A percentile compares a stretch with the other conserved stretches of the same genome.
phyloP scores from a whole-genome alignment of 2,113 vertebrate genomes.

The Corythornis vintsioides region DNA sequence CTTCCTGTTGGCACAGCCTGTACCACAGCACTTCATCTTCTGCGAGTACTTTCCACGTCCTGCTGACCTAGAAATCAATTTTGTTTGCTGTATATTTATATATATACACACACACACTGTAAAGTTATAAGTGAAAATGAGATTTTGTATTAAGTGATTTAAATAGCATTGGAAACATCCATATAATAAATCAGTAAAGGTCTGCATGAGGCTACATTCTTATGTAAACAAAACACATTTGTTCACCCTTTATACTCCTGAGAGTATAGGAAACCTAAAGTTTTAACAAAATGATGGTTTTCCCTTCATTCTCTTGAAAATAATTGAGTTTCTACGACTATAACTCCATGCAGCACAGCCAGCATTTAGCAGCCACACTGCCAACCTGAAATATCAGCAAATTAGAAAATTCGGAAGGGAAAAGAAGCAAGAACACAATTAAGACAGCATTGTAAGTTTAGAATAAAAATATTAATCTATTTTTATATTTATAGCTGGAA shows the following conservation, averaged over 20 bases:
- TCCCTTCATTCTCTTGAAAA: neutral
- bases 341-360: neutral
- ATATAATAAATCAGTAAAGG: neutral
- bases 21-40: conserved; percentile 94
- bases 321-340: neutral
- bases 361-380: neutral
- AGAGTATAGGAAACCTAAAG: neutral
- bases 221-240: conserved; percentile 45
- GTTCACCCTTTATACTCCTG: neutral
- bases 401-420: neutral
- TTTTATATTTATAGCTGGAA: neutral
- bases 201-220: neutral
- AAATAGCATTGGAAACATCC: conserved; percentile 1
- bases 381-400: neutral
- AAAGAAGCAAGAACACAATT: conserved; percentile 5
- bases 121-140: neutral
- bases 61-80: conserved; percentile 87
- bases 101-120: too few relatives aligned
- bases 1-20: conserved; percentile 85
- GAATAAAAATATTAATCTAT: neutral
- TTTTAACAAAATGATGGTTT: conserved; percentile 34
- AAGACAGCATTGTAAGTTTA: neutral
- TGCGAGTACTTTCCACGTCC: conserved; percentile 87
- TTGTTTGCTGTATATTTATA: neutral
- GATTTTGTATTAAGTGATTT: neutral